phyloP scores from a whole-genome alignment of 2,888 invertebrate species.

The Phengaris alcon region DNA sequence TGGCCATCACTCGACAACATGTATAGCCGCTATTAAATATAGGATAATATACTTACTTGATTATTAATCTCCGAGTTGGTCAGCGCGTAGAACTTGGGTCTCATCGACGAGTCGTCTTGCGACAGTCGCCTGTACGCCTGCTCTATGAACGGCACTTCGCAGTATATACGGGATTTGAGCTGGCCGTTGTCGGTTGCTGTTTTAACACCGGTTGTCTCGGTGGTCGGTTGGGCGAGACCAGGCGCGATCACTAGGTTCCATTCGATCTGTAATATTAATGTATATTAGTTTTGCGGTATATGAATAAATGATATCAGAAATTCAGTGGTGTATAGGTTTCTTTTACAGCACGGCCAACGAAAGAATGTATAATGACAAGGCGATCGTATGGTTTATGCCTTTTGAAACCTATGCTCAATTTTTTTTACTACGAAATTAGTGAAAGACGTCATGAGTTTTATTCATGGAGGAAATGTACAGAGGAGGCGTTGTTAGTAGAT shows the following conservation, averaged over 20 bases:
- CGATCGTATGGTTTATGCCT: no score
- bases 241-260: conserved; percentile 75
- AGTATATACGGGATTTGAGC: conserved; percentile 68
- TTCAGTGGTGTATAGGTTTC: no score
- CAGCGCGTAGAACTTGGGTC: conserved; percentile 94
- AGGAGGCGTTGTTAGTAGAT: no score
- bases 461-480: no score
- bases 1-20: no score
- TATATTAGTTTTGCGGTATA: background rate
- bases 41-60: conserved; percentile 55
- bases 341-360: no score
- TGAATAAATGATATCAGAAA: no score
- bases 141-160: conserved; percentile 70
- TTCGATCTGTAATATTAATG: conserved; percentile 57
- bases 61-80: conserved; percentile 86
- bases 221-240: conserved; percentile 61
- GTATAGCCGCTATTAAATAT: no score
- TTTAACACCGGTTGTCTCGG: conserved; percentile 56
- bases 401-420: no score
- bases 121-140: conserved; percentile 64
- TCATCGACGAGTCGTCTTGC: conserved; percentile 84
- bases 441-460: no score
- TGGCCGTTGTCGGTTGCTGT: conserved; percentile 55
- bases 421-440: no score
- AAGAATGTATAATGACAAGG: no score